Percentiles rank a stretch among this genome's conserved stretches.
Conservation (phyloP, 2,113 vertebrate species). For the Stigmatopora nigra region DNA sequence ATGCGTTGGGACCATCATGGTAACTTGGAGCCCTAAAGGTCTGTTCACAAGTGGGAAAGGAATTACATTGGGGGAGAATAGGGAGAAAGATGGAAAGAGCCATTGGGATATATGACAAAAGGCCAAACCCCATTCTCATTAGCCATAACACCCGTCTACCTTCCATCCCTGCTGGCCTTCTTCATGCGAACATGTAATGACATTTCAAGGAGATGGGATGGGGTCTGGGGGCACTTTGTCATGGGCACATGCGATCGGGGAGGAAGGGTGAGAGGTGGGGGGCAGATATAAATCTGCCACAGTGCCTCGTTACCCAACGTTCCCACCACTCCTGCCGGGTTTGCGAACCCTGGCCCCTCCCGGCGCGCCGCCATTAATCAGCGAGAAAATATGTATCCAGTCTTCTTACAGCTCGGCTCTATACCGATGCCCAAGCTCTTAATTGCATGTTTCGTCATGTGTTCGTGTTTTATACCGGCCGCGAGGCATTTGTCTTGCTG, state of each 20-base stretch:
- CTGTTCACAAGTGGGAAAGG: constrained; percentile 26
- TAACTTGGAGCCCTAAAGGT: neutral
- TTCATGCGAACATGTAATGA: constrained; percentile 59
- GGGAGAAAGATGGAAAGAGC: constrained; percentile 32
- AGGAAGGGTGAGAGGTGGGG: constrained; percentile 14
- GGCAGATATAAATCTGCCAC: constrained; percentile 64
- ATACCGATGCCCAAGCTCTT: constrained; percentile 51
- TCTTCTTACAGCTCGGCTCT: constrained; percentile 33
- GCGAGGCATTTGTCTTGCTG: constrained; percentile 59
- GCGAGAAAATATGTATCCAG: constrained; percentile 57
- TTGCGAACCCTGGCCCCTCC: constrained; percentile 50
- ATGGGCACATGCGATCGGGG: constrained; percentile 42
- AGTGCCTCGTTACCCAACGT: constrained; percentile 55
- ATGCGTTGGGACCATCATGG: constrained; percentile 2
- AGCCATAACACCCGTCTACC: constrained; percentile 58
- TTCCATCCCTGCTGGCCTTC: constrained; percentile 45
- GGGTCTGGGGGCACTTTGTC: constrained; percentile 51
- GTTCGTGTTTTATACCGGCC: constrained; percentile 60
- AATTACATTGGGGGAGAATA: constrained; percentile 12
- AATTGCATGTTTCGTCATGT: constrained; percentile 70
- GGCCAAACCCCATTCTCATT: constrained; percentile 62
- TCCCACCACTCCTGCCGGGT: constrained; percentile 44
- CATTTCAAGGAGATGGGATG: constrained; percentile 67
- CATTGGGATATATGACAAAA: constrained; percentile 48
- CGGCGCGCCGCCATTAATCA: constrained; percentile 63